Base-by-base conservation (phyloP, 2,113 vertebrate species). In the Platycercus adscitus region DNA sequence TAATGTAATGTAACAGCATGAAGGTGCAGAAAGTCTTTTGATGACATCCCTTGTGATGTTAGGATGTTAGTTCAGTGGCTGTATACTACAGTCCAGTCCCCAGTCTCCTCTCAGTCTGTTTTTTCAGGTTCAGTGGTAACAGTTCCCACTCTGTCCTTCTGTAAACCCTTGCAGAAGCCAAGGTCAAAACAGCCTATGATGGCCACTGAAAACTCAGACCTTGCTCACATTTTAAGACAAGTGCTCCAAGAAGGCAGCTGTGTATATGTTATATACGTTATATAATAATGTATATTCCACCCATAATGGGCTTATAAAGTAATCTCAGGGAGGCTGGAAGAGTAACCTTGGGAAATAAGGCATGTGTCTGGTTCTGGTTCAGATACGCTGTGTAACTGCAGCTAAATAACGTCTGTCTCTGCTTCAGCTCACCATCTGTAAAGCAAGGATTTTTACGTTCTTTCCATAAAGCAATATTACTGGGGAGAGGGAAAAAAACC, bases 361-460 rank as follows among this genome's bases (percentile, higher is more conserved):
- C 63, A 12, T 47, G 86, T 70, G 71, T 55, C 64, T 81, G 56
- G 63, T 96, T 93, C 69, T 92, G 91, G 80, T 86, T 93, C 92
- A 87, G 90, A 58, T 49, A 29, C 2, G 0, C 60, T 52, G 43
- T 37, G 72, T 53, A 88, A 66, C 91, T 78, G 86, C 84, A 72
- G 70, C 77, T 76, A 72, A 89, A 49, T 61, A 81, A 49, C 0
- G 21, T 60, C 88, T 93, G 75, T 64, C 61, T 91, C 80, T 85
- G 77, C 88, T 91, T 93, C 88, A 86, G 76, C 70, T 95, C 83
- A 37, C 90, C 88, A 79, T 95, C 94, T 94, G 90, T 83, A 93
- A 94, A 75, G 61, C 55, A 77, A 88, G 47, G 76, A 17, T 33
- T 88, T 95, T 96, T 90, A 94, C 1, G 0, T 93, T 81, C 80